Evolutionary conservation across 2,113 vertebrate genomes (phyloP), one percentile per base, ranked within the genome.

Genomic region (Corythaeola cristata): DNA sequence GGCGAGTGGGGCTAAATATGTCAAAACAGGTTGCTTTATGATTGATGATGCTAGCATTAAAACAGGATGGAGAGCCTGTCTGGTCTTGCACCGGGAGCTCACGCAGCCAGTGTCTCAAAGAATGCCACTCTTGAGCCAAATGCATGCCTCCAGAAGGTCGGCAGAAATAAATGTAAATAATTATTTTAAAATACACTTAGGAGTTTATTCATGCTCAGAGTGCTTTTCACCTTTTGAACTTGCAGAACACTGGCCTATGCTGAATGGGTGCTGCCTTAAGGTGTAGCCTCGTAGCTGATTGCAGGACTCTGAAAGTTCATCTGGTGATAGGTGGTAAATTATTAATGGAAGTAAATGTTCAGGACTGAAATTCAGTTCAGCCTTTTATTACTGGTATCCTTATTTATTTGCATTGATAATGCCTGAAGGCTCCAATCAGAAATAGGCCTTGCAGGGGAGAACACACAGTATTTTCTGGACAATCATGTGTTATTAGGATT

Each of bases 121-220:
- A 96, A 92, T 89, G 92, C 92, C 92, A 87, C 89, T 93, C 89
- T 79, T 39, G 81, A 96, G 95, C 95, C 97, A 97, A 97, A 96
- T 93, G 91, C 93, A 73, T 95, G 86, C 93, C 81, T 97, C 63
- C 94, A 95, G 89, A 93, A 94, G 95, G 91, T 91, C 71, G 13
- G 59, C 92, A 96, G 95, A 87, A 95, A 97, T 95, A 91, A 96
- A 96, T 97, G 96, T 97, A 97, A 97, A 97, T 97, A 97, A 91
- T 97, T 97, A 96, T 96, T 97, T 95, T 97, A 96, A 96, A 97
- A 95, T 59, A 92, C 96, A 96, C 94, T 92, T 85, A 94, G 77
- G 49, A 89, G 93, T 95, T 96, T 96, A 92, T 96, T 97, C 94
- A 77, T 85, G 91, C 85, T 96, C 67, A 32, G 91, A 96, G 96